Conservation (phyloP, 2,888 invertebrate species). For the Trichopria drosophilae region DNA sequence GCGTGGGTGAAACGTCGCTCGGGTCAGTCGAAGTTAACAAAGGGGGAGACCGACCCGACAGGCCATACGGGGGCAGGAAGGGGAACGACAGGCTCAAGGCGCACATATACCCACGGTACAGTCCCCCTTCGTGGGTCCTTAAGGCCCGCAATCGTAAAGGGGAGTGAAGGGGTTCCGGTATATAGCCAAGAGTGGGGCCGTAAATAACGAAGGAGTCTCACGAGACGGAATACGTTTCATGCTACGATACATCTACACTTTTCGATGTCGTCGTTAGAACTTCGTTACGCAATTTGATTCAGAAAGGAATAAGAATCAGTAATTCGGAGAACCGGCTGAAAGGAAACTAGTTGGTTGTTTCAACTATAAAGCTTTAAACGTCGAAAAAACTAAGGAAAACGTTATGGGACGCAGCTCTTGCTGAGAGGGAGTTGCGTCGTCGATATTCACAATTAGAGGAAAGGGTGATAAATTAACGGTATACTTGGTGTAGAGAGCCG, state of each 20-base stretch:
- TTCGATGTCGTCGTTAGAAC: conserved; percentile 32
- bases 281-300: conserved; percentile 47
- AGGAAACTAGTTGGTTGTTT: too few relatives aligned
- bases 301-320: too few relatives aligned
- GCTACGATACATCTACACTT: conserved; percentile 48
- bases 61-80: conserved; percentile 22
- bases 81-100: conserved; percentile 8
- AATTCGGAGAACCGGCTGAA: too few relatives aligned
- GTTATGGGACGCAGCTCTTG: too few relatives aligned
- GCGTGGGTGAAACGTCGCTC: conserved; percentile 53
- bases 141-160: conserved; percentile 22
- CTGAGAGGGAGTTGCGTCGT: too few relatives aligned
- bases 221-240: conserved; percentile 44
- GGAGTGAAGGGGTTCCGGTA: conserved; percentile 16
- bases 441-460: too few relatives aligned
- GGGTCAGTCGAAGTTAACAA: conserved; percentile 43
- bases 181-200: conserved; percentile 14
- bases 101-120: too few relatives aligned
- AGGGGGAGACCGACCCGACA: conserved; percentile 30
- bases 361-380: too few relatives aligned
- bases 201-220: conserved; percentile 27
- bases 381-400: too few relatives aligned
- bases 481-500: too few relatives aligned
- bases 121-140: too few relatives aligned
- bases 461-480: too few relatives aligned